These are phyloP conservation scores for Thripadectes ignobilis DNA, from an alignment of 2,797 vertebrate genomes.

Conservation along the genomic window DNA sequence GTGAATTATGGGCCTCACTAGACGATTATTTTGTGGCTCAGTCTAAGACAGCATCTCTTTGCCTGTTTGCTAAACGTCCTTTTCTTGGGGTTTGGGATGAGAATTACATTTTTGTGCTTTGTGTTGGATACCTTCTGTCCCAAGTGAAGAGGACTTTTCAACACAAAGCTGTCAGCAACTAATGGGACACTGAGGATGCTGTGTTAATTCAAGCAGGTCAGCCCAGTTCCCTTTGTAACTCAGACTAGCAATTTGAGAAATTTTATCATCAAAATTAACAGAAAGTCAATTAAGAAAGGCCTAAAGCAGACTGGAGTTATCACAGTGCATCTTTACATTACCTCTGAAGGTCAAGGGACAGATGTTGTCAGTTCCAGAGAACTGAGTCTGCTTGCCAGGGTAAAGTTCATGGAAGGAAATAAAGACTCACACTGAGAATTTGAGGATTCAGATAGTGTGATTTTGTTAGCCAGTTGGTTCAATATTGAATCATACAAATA, in stretches of 20 bases:
- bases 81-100: not conserved
- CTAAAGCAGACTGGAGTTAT: not conserved
- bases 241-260: not conserved
- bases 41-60: not conserved
- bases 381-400: not conserved
- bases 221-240: not conserved
- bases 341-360: not conserved
- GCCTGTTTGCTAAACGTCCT: not conserved
- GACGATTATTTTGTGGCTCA: not conserved
- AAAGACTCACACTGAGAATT: not conserved
- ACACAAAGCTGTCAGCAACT: not conserved
- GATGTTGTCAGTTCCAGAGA: not conserved
- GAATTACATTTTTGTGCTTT: not conserved
- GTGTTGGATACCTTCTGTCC: not conserved
- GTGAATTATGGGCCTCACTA: not conserved
- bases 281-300: not conserved
- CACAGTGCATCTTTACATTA: not conserved
- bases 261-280: not conserved
- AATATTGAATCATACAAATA: not conserved
- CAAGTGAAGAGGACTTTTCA: not conserved
- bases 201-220: not conserved
- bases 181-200: not conserved
- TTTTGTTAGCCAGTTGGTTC: not conserved
- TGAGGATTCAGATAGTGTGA: not conserved
- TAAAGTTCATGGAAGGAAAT: not conserved